Base-by-base conservation (phyloP, 2,113 vertebrate genomes). In the Rhinoptilus africanus region DNA sequence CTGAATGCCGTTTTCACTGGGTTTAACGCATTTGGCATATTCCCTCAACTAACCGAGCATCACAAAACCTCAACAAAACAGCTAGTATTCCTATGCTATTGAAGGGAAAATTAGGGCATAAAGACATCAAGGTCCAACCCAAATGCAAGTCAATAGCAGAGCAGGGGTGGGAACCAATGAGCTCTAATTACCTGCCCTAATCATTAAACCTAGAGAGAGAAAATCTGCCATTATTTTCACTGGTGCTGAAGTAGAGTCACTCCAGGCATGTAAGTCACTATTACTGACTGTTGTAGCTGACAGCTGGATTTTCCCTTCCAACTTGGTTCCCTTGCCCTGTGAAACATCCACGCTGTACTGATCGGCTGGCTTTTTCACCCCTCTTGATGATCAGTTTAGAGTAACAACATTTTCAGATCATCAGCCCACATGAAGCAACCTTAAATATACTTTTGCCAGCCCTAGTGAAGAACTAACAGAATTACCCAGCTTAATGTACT, bases 401-500 rank as follows among this genome's bases (percentile, higher is more conserved):
- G 48, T 27, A 78, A 88, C 19, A 22, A 83, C 45, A 56, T 71
- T 77, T 90, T 47, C 28, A 81, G 87, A 66, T 96, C 56, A 74
- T 39, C 47, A 94, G 67, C 76, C 43, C 72, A 66, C 37, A 17
- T n/a, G 18, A 80, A 56, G 41, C 60, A 89, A 76, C 62, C 60
- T 89, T 62, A 89, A 89, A 76, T 39, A 64, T 4, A 92, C 57
- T 79, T 90, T 53, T 57, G 23, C 84, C 64, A 92, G 79, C 47
- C 90, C 74, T 63, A 54, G 27, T 9, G 14, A 91, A 81, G 86
- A 93, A 85, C 50, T 76, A 95, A 75, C 68, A 83, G 62, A 92
- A 96, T 81, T 88, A 86, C 68, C 56, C 78, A 84, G 82, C 64
- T 97, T 96, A 97, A 96, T 93, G 79, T 93, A 94, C 88, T 96